These are phyloP conservation scores for Todiramphus saurophagus DNA, from an alignment of 2,113 vertebrate genomes.

Conservation along the genomic window DNA sequence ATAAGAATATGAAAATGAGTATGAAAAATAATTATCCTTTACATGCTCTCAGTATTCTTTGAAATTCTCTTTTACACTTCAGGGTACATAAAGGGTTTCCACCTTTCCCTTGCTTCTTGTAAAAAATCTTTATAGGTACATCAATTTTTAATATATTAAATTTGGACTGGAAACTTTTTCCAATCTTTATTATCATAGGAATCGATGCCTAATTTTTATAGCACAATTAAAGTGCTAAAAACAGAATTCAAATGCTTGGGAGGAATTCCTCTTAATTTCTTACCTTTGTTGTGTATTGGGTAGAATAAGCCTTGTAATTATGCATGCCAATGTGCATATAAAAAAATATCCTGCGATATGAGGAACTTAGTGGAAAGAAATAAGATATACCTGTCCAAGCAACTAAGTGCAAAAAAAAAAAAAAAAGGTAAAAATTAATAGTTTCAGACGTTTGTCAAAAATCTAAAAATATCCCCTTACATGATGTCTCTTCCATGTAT, in stretches of 20 bases:
- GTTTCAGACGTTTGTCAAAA: background rate
- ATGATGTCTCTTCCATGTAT: background rate
- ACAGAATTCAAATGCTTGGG: background rate
- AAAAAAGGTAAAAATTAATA: background rate
- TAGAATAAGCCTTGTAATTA: slow-evolving; percentile 40
- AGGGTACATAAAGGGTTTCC: background rate
- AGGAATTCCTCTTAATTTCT: slow-evolving; percentile 12
- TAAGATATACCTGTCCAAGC: slow-evolving; percentile 23
- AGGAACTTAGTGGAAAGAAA: slow-evolving; percentile 35
- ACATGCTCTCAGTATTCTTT: slow-evolving; percentile 13
- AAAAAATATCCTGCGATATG: background rate
- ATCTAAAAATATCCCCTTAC: background rate
- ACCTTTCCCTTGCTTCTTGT: background rate
- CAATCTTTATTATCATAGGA: slow-evolving; percentile 26
- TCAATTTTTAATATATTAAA: slow-evolving; percentile 40
- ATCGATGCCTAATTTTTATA: slow-evolving; percentile 14
- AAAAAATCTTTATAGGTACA: slow-evolving; percentile 43
- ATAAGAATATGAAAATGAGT: background rate
- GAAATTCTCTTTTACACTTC: slow-evolving; percentile 38
- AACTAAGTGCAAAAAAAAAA: background rate
- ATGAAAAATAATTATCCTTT: slow-evolving; percentile 37
- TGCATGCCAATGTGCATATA: background rate
- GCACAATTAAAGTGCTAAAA: slow-evolving; percentile 31
- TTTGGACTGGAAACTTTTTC: slow-evolving; percentile 39
- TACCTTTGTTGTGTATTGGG: slow-evolving; percentile 18